Conservation (phyloP, 35 echinoderm and acorn worm genomes). For the Eucidaris tribuloides region DNA sequence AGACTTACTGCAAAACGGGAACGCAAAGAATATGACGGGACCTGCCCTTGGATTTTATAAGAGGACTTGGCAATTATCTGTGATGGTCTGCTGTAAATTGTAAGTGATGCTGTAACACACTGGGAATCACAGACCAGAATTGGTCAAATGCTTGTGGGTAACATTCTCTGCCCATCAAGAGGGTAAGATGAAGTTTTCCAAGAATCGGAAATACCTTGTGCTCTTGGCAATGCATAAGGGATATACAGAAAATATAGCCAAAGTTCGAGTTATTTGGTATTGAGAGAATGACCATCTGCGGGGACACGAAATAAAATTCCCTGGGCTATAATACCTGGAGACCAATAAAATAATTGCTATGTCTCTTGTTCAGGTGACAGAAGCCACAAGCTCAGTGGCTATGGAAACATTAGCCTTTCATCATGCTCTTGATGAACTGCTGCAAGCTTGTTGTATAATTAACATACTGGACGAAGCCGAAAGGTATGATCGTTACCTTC, state of each 20-base stretch:
- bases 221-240: neutral
- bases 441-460: neutral
- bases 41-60: slow-evolving; percentile 38
- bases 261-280: neutral
- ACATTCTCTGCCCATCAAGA: neutral
- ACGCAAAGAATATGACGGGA: slow-evolving; percentile 37
- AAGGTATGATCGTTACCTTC: too few relatives aligned
- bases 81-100: slow-evolving; percentile 51
- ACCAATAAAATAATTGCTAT: slow-evolving; percentile 41
- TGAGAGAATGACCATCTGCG: neutral
- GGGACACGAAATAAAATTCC: slow-evolving; percentile 54
- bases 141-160: neutral
- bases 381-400: slow-evolving; percentile 42
- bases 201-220: neutral
- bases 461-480: too few relatives aligned
- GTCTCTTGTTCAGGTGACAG: slow-evolving; percentile 41
- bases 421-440: slow-evolving; percentile 3
- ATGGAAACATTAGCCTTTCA: slow-evolving; percentile 57
- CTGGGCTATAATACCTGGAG: slow-evolving; percentile 45
- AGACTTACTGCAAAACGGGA: slow-evolving; percentile 29
- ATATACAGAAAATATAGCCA: neutral
- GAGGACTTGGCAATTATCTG: slow-evolving; percentile 29
- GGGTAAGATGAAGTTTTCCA: neutral
- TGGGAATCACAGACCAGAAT: slow-evolving; percentile 2
- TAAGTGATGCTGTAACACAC: neutral